Evolutionary conservation across 2,888 invertebrate species (phyloP), one percentile per base, ranked within the genome.

Genomic region (Ectemnius lituratus): DNA sequence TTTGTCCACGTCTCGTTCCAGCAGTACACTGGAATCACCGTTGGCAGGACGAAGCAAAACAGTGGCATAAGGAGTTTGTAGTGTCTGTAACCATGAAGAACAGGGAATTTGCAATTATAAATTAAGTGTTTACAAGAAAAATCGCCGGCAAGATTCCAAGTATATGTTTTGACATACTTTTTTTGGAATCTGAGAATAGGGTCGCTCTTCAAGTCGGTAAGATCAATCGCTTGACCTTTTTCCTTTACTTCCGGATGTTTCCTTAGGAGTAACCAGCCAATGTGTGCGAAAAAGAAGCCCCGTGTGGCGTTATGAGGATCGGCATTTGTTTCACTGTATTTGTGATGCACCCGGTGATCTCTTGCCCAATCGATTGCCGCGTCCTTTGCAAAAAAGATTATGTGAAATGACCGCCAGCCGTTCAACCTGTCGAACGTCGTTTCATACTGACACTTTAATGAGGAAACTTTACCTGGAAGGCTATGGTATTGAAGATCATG

Each of bases 281-380:
- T 93, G 91, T 99, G 99, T 0, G 98, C 94, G 92, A 98, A 99
- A 93, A 98, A 98, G 92, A 99, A 98, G 11, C 99, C 99, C 28
- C 98, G 93, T 65, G 91, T 96, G 1, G 97, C 97, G 89, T 98
- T 97, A 90, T 98, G 97, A 0, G 98, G 98, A 91, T 98, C 98
- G 0, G 97, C 98, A 90, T 98, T 95, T 0, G 98, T 98, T 90
- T 98, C 98, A 20, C 96, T 96, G 92, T 95, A 98, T 90, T 98
- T 98, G 92, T 98, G 98, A 90, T 98, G 97, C 88, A 97, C 95
- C 84, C 96, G 93, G 91, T 92, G 92, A 81, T 96, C 96, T 74
- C 96, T 93, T 0, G 95, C 94, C 96, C 96, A 96, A 86, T 96
- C 95, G 67, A 94, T 93, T 2, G 94, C 95, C 0, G 95, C 94